Evolutionary conservation across 1,140 invertebrate species (phyloP), one percentile per base, ranked within the genome.

Genomic region (Mycetomoellerius zeteki): DNA sequence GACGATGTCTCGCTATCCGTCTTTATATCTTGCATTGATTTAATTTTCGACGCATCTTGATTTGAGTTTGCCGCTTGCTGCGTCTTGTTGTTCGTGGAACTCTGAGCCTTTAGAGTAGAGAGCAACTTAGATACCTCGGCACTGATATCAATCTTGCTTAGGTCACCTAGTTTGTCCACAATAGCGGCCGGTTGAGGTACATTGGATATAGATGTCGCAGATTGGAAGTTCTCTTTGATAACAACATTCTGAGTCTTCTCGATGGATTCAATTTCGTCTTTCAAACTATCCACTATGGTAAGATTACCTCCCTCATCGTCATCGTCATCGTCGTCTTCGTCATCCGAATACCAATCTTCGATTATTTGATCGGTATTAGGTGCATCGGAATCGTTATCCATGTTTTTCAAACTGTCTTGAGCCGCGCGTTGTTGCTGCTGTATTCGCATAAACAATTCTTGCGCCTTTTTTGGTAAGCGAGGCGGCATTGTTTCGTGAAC

Each of bases 271-370:
- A 88, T 88, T n/a, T 94, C 94, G 6, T 95, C 94, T 64, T 94
- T 95, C 2, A 72, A 89, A 24, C 82, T 90, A 72, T 95, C 94
- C n/a, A 94, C 95, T 58, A 95, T 95, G 6, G 94, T 94, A n/a
- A 95, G 88, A 91, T 94, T 92, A 10, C 93, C 94, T 82, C 97
- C 96, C 30, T 94, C 92, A 10, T 94, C 93, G 19, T 94, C 94
- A 3, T 94, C 94, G 0, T 95, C 94, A n/a, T 94, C 93, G 16
- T 95, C 94, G 50, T 97, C 97, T 86, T 97, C 97, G 72, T 98
- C 97, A 89, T 97, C 97, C 0, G 97, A 97, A 92, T 98, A 98
- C 97, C 97, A 98, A 92, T 97, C 97, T 84, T 97, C 97, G 85
- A 97, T 96, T 72, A 96, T 95, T 87, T 91, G 91, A 27, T 96